Conservation (phyloP, 2,113 vertebrate species). For the Helogale parvula region DNA sequence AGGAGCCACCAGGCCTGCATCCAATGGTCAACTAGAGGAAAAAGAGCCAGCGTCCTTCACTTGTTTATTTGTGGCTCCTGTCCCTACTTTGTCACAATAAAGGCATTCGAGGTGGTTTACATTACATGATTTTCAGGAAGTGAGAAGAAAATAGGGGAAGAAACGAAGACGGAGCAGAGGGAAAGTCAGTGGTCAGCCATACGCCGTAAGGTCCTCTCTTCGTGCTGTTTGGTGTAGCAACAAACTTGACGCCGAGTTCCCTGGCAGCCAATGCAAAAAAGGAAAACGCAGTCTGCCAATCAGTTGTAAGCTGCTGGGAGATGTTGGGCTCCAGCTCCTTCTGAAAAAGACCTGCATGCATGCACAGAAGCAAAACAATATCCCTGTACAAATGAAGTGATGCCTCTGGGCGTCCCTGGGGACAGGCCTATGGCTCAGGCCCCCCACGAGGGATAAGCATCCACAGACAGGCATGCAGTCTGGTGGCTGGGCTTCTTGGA, state of each 20-base stretch:
- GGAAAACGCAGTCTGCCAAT: not conserved
- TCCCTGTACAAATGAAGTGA: not conserved
- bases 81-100: not conserved
- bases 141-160: not conserved
- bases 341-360: not conserved
- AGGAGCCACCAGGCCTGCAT: too few species aligned
- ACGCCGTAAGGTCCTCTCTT: not conserved
- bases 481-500: not conserved
- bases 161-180: not conserved
- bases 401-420: not conserved
- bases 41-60: not conserved
- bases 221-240: not conserved
- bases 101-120: not conserved
- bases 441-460: not conserved
- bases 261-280: conserved; percentile 36
- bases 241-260: not conserved
- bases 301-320: too few species aligned
- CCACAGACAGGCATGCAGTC: not conserved
- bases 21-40: not conserved
- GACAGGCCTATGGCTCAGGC: not conserved
- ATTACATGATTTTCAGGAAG: not conserved
- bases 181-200: not conserved
- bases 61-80: not conserved
- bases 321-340: not conserved
- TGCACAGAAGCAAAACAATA: not conserved